Base-by-base conservation (phyloP, 2,113 vertebrate species). In the Polypterus senegalus region DNA sequence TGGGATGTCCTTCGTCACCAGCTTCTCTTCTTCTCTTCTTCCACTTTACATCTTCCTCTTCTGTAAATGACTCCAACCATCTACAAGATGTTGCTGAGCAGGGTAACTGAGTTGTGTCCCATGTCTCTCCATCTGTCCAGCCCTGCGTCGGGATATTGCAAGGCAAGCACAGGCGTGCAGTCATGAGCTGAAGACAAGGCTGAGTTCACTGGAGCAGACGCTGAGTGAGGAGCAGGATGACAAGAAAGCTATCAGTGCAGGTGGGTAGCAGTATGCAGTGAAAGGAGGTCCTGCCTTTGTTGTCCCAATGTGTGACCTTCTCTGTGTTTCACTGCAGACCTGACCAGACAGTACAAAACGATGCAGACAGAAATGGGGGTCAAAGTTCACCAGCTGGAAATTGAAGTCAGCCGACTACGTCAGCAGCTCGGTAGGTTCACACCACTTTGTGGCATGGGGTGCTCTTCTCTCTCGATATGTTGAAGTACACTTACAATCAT, bases 201-300 rank as follows among this genome's bases (percentile, higher is more conserved):
- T 86, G 55, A 73, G 63, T 56, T 72, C 71, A 43, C 58, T 81
- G 61, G 76, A 88, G 73, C 74, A 76, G 58, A 76, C 66, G 2
- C 68, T 87, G 66, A 69, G 81, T 47, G 62, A 65, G 3, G 75
- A 83, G 48, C 62, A 0, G 61, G 73, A 75, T 9, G 79, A 86
- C 74, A 77, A 79, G 63, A 63, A 64, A 70, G 87, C 84, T 56
- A 49, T 87, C 66, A 76, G 69, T 57, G 71, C 78, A 78, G 84
- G 85, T 88, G 10, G 59, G 66, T 63, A 7, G 9, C 57, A 61
- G 45, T 43, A 53, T 49, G 27, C 27, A n/a, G 9, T 4, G 9
- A 7, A 11, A 11, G 44, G 57, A 5, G 58, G 46, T 59, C 49
- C 5, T 11, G 3, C 52, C 52, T 3, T 54, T 11, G 3, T 11